Evolutionary conservation across 2,113 vertebrate species (phyloP), one percentile per base, ranked within the genome.

Genomic region (Zosterops pallidus): DNA sequence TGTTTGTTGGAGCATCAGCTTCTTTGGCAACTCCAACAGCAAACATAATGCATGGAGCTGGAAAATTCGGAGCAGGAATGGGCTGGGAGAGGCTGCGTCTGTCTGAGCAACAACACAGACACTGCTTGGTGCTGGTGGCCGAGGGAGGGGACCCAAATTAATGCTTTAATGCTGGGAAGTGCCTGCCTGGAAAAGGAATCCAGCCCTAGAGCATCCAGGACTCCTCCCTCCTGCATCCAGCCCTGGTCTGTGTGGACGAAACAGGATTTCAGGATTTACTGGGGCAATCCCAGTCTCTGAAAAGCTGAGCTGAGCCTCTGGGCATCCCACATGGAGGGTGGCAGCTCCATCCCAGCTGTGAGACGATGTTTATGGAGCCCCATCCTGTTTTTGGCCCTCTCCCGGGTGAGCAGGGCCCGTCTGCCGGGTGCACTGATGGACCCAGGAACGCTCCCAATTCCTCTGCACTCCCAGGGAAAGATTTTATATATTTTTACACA

Each of bases 391-490:
- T 3, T 13, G n/a, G 13, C 2, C 1, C 33, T 31, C 60, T 62
- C 24, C 11, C 31, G 9, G 60, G 28, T 3, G 42, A 62, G 47
- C n/a, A 8, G 29, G 9, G 39, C 65, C 14, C 69, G 8, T 5
- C n/a, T 60, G 9, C 42, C 33, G 14, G 33, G 65, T 3, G 39
- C 53, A 1, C 62, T 1, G 24, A 62, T 0, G 55, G 71, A 31
- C 17, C 22, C 5, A 7, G 5, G 5, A 0, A 4, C 0, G 0
- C 9, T 18, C 42, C 23, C 25, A 1, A 4, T 5, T n/a, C 5
- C 81, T 25, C 71, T 13, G 4, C 2, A 7, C 8, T 46, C 41
- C 60, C 53, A 11, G 21, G 1, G 41, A 33, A 44, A 80, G 46
- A 2, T 10, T 39, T 9, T 1, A 0, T 1, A 0, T 1, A 0